Evolutionary conservation across 2,888 invertebrate genomes (phyloP).

Genomic region (Melanostoma mellinum): DNA sequence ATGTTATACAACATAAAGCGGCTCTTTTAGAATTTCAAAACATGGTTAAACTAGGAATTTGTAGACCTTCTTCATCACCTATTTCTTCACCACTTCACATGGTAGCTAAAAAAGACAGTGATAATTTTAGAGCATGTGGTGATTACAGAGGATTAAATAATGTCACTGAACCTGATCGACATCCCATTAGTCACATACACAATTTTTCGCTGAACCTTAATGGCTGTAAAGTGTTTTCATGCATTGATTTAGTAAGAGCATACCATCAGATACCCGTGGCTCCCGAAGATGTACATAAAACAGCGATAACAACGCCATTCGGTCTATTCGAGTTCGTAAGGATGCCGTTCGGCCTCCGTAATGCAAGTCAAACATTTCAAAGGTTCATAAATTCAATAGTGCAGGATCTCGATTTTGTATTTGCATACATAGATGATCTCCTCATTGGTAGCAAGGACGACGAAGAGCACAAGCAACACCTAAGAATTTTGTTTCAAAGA

Average conservation of each 20-base stretch:
- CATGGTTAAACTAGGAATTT: conserved; percentile 43
- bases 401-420: conserved; percentile 11
- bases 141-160: conserved; percentile 6
- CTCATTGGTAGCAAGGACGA: conserved; percentile 65
- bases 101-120: conserved; percentile 10
- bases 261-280: conserved; percentile 6
- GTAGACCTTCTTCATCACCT: conserved; percentile 35
- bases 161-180: conserved; percentile 14
- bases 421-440: conserved; percentile 28
- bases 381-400: neutral
- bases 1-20: conserved; percentile 30
- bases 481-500: conserved; percentile 60
- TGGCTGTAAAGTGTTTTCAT: conserved; percentile 16
- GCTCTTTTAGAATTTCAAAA: conserved; percentile 49
- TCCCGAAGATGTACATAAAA: conserved; percentile 65
- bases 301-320: conserved; percentile 78
- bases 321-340: conserved; percentile 76
- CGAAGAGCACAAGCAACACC: conserved; percentile 69
- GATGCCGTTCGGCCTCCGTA: conserved; percentile 77
- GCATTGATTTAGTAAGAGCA: conserved; percentile 3
- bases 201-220: conserved; percentile 10
- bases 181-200: conserved; percentile 15
- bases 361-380: conserved; percentile 47
- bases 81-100: conserved; percentile 16
- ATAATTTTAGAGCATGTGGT: conserved; percentile 12